phyloP scores from a whole-genome alignment of 2,888 invertebrate genomes.

The Drepanosiphum platanoidis region DNA sequence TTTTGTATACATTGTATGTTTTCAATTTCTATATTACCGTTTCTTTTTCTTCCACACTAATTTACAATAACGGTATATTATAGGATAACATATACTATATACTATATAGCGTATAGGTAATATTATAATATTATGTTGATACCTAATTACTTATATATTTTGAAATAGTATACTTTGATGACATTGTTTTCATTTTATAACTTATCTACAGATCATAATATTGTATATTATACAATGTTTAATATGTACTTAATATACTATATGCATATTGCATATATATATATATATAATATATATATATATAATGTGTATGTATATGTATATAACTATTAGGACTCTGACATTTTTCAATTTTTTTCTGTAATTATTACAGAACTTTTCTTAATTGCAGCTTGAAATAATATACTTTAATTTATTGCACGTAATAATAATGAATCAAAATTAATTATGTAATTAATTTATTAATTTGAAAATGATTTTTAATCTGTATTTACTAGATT shows the following conservation, averaged over 20 bases:
- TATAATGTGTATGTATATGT: neutral
- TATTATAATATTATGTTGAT: neutral
- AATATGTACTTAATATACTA: too few relatives aligned
- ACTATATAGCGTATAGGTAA: neutral
- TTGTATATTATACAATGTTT: too few relatives aligned
- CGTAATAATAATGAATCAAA: too few relatives aligned
- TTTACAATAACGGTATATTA: neutral
- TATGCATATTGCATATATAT: neutral
- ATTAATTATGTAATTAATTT: too few relatives aligned
- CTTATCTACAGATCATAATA: too few relatives aligned
- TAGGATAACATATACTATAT: neutral
- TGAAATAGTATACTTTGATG: neutral
- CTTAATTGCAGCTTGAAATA: too few relatives aligned
- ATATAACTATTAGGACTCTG: neutral
- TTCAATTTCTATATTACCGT: neutral
- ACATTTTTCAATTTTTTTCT: neutral
- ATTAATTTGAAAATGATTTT: too few relatives aligned
- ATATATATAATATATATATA: neutral
- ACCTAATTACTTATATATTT: neutral
- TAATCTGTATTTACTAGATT: too few relatives aligned
- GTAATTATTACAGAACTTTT: neutral
- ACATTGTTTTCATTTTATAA: neutral
- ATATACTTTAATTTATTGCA: too few relatives aligned
- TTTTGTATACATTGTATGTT: neutral
- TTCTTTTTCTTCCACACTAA: neutral